Evolutionary conservation across 2,888 invertebrate genomes (phyloP), one percentile per base, ranked within the genome.

Genomic region (Archips xylosteana): DNA sequence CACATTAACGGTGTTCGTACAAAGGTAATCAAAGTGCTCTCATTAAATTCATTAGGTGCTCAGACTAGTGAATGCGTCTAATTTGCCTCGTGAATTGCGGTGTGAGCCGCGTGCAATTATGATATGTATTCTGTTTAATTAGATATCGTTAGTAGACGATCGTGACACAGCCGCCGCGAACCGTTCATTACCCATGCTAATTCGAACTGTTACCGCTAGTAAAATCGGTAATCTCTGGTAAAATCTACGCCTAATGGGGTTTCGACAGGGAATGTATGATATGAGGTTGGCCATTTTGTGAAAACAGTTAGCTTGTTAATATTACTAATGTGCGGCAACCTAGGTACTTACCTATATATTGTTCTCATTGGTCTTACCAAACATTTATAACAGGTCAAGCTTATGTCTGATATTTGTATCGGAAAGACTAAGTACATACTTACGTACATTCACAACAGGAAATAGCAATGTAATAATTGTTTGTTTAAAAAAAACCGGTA

Each of bases 111-210:
- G 81, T 83, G 85, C 82, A 82, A 89, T 89, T 85, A 85, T 85
- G 82, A 83, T 89, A 57, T 57, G 57, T 57, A 88, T 87, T 84
- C 83, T 81, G 83, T 87, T 87, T 89, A 89, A 90, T 90, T 89
- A 89, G 86, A 85, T 83, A 85, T 84, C 79, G 84, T 85, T 87
- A 90, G 90, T 87, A 89, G 82, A 82, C 77, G 83, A 88, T 88
- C 84, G 87, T 86, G 88, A 87, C 87, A 88, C 85, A 80, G 83
- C 69, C 78, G 82, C 79, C 83, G 85, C 83, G 81, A 87, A 86
- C 87, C 85, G 80, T 85, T 84, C 80, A 90, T 91, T 90, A 89
- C 79, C 81, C 84, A 89, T 90, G 87, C 83, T 89, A 91, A 90
- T 91, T 85, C 81, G 78, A 81, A 77, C 71, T 75, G 80, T 81